phyloP scores from a whole-genome alignment of 30 jellyfish, hydroid and myxozoan species.

The Turritopsis rubra region DNA sequence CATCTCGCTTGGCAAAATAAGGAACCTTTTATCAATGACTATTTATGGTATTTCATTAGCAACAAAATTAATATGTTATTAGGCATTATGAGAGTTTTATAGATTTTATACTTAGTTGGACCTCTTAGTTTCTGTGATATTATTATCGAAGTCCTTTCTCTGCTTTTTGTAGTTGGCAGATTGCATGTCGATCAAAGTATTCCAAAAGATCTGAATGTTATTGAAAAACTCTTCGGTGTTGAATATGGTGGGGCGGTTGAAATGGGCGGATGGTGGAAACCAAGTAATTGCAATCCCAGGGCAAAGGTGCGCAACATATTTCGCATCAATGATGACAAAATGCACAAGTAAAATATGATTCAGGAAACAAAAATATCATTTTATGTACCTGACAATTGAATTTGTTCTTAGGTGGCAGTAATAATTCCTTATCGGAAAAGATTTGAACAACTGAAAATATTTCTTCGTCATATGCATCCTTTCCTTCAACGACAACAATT shows the following conservation, averaged over 20 bases:
- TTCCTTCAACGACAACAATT: conserved; percentile 56
- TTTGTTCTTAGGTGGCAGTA: conserved; percentile 52
- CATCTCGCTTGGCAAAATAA: no score
- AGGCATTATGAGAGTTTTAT: no score
- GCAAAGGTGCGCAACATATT: conserved; percentile 28
- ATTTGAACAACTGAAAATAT: conserved; percentile 56
- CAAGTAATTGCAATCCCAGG: conserved; percentile 54
- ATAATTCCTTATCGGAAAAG: conserved; percentile 86
- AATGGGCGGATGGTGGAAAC: conserved; percentile 88
- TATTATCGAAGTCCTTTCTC: background rate
- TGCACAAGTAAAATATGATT: no score
- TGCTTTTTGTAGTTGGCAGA: conserved; percentile 59
- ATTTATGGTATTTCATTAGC: no score
- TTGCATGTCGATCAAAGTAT: conserved; percentile 58
- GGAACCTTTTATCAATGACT: no score
- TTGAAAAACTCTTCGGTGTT: conserved; percentile 47
- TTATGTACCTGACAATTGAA: background rate
- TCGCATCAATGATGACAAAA: no score
- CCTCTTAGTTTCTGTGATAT: no score
- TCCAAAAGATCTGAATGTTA: conserved; percentile 56
- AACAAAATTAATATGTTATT: no score
- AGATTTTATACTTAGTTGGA: no score
- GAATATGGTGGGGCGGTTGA: conserved; percentile 68
- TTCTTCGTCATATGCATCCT: conserved; percentile 82
- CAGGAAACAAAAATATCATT: no score